Percentiles rank a stretch among this genome's conserved stretches.
phyloP scores from a whole-genome alignment of 1,140 invertebrate species.

The Drosophila tsacasi region DNA sequence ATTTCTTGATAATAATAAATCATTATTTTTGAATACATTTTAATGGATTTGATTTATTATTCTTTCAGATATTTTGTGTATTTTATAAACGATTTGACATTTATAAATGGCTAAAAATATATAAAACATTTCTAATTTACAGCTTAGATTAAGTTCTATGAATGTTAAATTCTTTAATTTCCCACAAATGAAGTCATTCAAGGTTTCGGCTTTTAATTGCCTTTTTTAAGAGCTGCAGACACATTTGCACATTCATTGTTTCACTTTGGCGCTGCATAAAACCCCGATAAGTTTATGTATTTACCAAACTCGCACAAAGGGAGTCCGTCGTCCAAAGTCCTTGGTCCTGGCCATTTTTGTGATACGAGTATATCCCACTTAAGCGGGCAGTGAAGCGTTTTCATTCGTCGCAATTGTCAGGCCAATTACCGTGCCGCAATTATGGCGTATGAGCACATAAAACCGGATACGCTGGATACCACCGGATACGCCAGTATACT shows the following conservation, averaged over 20 bases:
- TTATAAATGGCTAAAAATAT: neutral
- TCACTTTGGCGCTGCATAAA: slow-evolving; percentile 21
- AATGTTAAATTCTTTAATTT: neutral
- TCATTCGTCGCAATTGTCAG: slow-evolving; percentile 76
- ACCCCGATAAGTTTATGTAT: slow-evolving; percentile 31
- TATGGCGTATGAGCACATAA: slow-evolving; percentile 78
- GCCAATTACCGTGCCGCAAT: slow-evolving; percentile 77
- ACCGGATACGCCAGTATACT: slow-evolving; percentile 16
- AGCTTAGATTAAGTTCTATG: neutral
- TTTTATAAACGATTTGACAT: neutral
- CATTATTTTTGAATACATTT: neutral
- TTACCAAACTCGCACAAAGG: slow-evolving; percentile 30
- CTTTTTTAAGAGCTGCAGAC: slow-evolving; percentile 12
- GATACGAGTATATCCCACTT: slow-evolving; percentile 64
- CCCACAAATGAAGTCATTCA: neutral
- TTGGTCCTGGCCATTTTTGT: slow-evolving; percentile 23
- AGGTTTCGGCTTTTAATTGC: slow-evolving; percentile 15
- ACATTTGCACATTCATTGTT: slow-evolving; percentile 35
- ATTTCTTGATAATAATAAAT: neutral
- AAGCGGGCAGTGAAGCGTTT: slow-evolving; percentile 70
- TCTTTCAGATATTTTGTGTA: neutral
- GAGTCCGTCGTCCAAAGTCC: neutral
- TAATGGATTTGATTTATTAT: slow-evolving; percentile 6
- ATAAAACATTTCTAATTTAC: too few species aligned
- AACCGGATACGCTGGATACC: slow-evolving; percentile 33